Base-by-base conservation (phyloP, 2,888 invertebrate species). In the Rhagonycha fulva region DNA sequence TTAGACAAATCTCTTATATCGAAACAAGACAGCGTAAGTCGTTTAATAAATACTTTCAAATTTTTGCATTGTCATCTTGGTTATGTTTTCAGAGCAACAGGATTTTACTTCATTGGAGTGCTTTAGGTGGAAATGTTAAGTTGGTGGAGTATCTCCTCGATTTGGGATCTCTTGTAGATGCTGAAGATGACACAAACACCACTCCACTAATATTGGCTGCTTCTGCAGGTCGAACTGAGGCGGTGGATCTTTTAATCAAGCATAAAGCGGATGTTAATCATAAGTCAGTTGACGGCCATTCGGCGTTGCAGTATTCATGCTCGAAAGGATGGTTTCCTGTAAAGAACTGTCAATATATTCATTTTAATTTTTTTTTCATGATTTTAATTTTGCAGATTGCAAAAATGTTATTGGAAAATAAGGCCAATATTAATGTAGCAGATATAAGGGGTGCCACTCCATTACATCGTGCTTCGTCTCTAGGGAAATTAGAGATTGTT, bases 271-370 rank as follows among this genome's bases (percentile, higher is more conserved):
- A 94, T 86, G 90, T 96, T 0, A 93, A 95, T 88, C 92, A 93
- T 69, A 91, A 91, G 83, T 94, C 93, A 72, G 88, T 86, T 76
- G 92, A 93, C 75, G 95, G 95, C 0, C 96, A 96, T 87, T 93
- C 95, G 60, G 90, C 96, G 9, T 87, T 97, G 70, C 96, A 96
- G 84, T 96, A 96, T 89, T 95, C 95, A 62, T 93, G 95, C 77
- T 96, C 96, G 0, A 96, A 96, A 88, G 94, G 95, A 76, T 93
- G 94, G 90, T 88, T 90, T 81, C 91, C 93, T 87, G 94, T 94
- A 87, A 83, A 72, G 14, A 14, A 10, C 12, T 24, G 9, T 32
- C 4, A 63, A 14, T 14, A 14, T 19, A 3, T 28, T 14, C 9
- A 23, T 3, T 7, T 14, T 30, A 11, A 10, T 61, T 71, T 14